phyloP scores from a whole-genome alignment of 2,797 vertebrate species.

The Champsocephalus esox region DNA sequence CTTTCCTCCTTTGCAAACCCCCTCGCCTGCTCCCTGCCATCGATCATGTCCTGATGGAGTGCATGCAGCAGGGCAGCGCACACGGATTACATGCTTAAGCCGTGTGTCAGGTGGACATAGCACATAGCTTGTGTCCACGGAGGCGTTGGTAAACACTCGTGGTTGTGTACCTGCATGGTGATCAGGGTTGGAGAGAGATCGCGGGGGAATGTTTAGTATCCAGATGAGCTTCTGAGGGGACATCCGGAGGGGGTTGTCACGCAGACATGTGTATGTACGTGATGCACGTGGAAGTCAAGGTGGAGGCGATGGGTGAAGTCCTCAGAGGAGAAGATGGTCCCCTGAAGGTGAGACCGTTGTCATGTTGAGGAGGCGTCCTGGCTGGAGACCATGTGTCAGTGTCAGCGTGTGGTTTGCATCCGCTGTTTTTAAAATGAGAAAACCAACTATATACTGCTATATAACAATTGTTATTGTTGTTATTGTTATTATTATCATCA shows the following conservation, averaged over 20 bases:
- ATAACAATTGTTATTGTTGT: no score
- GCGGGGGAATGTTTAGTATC: conserved; percentile 14
- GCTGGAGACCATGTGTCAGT: no score
- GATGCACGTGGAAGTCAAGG: conserved; percentile 31
- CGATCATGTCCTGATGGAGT: conserved; percentile 16
- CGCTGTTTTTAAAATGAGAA: no score
- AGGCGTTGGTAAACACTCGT: conserved; percentile 8
- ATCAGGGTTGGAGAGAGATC: conserved; percentile 1
- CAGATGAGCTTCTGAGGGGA: not conserved
- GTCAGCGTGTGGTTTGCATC: no score
- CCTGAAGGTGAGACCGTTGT: no score
- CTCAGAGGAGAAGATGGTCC: not conserved
- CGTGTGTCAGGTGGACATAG: conserved; percentile 5
- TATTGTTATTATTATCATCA: no score
- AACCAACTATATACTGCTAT: no score
- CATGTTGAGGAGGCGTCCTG: no score
- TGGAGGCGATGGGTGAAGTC: conserved; percentile 19
- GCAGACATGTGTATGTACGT: not conserved
- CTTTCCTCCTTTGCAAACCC: conserved; percentile 11
- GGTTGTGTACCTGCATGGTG: not conserved
- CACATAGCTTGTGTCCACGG: conserved; percentile 25
- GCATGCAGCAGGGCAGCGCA: conserved; percentile 19
- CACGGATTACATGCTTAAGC: conserved; percentile 42
- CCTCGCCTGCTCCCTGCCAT: not conserved
- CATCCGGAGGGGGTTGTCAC: not conserved